Evolutionary conservation across 2,888 invertebrate genomes (phyloP), one percentile per base, ranked within the genome.

Genomic region (Uropetala carovei): DNA sequence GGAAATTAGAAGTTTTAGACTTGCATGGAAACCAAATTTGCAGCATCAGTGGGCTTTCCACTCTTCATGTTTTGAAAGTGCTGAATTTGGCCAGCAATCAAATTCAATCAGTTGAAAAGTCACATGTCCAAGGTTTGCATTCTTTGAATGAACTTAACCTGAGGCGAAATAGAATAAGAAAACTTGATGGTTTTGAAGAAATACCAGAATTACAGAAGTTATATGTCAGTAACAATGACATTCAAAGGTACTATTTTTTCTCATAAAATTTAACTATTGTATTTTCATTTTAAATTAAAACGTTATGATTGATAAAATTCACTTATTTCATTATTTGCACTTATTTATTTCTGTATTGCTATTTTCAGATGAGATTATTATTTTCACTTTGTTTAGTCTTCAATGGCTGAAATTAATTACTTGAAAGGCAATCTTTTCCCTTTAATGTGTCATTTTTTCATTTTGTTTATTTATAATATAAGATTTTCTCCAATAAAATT

Each of bases 81-180:
- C 96, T 99, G 91, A 99, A 99, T 95, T 96, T 99, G 94, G 99
- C 99, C 89, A 99, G 99, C 56, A 99, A 99, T 95, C 97, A 98
- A 94, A 97, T 99, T 92, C 96, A 97, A 93, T 96, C 96, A 93
- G 97, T 99, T 92, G 97, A 97, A 85, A 96, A 96, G 93, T 96
- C 97, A 92, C 98, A 98, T 94, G 96, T 99, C 92, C 96, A 96
- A 93, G 98, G 98, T 0, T 95, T 99, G 93, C 95, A 96, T 57
- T 97, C 97, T 4, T 95, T 99, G 75, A 97, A 97, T 93, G 99
- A 99, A 94, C 95, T 99, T 92, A 99, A 99, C 95, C 95, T 99
- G 75, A 97, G 98, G 94, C 96, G 99, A 92, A 99, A 99, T 95
- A 96, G 97, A 93, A 96, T 99, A 92, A 97, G 97, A 93, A 97